Base-by-base conservation (phyloP, 1,140 invertebrate genomes). In the Pseudomyrmex gracilis region DNA sequence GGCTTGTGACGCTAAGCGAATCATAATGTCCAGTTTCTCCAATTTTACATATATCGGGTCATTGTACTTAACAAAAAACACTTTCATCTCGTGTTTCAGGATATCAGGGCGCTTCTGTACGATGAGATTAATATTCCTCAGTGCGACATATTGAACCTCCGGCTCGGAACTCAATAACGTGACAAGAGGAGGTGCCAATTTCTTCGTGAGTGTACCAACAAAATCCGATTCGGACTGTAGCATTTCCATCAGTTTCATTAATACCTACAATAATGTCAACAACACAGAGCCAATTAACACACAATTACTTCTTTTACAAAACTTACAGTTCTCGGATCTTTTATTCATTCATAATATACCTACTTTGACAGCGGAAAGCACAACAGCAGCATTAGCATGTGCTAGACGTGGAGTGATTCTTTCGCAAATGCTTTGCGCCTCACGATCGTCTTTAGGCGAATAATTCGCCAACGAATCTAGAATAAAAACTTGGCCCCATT, bases 1-100 rank as follows among this genome's bases (percentile, higher is more conserved):
- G 2, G 98, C 97, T 93, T 99, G 98, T 66, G 98, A 99, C 9
- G 99, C 99, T 73, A 99, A 95, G 45, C 99, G 96, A 88, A 99
- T 99, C 99, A 99, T 99, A 70, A 99, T 99, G 92, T 99, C 99
- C 90, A 99, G 92, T 93, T 99, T 99, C 94, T 99, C 99, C 68
- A 99, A 95, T 94, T 99, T 99, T 3, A 99, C 99, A 94, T 99
- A 99, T 93, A 99, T 99, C 9, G 99, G 99, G 95, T 99, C 99
- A 93, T 99, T 99, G 94, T 99, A 99, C 91, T 99, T 99, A 15
- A 99, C 99, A 93, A 99, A 99, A 95, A 99, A 99, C 80, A 97
- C 99, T 95, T 99, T 99, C 99, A 99, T 99, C 94, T 99, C 99
- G 91, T 99, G 99, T 93, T 99, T 99, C n/a, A 99, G 94, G 87